Evolutionary conservation across 2,797 vertebrate genomes (phyloP).

Genomic region (Taeniopygia guttata): DNA sequence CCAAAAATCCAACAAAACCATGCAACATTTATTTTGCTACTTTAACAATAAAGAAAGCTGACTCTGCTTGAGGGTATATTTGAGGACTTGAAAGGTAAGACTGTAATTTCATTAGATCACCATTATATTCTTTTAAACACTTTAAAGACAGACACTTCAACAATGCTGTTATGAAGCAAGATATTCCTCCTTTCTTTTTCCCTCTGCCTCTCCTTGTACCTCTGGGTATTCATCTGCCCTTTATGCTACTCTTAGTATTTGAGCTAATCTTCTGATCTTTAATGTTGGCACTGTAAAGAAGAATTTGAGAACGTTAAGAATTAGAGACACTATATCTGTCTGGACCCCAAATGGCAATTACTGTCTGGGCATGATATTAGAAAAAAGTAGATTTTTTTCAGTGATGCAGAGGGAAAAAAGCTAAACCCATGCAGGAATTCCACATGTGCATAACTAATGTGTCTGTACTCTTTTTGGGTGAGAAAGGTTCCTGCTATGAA

Average conservation of each 20-base stretch:
- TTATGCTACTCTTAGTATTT: neutral
- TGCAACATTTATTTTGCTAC: neutral
- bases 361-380: neutral
- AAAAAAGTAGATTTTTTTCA: neutral
- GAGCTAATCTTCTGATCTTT: neutral
- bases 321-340: neutral
- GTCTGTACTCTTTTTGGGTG: neutral
- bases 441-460: neutral
- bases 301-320: neutral
- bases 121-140: neutral
- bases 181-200: neutral
- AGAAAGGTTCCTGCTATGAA: neutral
- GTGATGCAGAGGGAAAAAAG: neutral
- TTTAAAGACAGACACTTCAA: slow-evolving; percentile 47
- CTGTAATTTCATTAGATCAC: slow-evolving; percentile 23
- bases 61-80: slow-evolving; percentile 12
- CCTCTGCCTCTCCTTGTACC: neutral
- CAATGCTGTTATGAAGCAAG: neutral
- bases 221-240: neutral
- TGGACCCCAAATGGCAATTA: neutral
- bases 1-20: neutral
- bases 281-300: neutral
- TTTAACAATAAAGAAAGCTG: slow-evolving; percentile 29
- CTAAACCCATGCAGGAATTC: neutral
- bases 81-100: neutral